Percentiles rank a stretch among this genome's conserved stretches.
phyloP scores from a whole-genome alignment of 2,888 invertebrate species.

The Lucinisca nassula region DNA sequence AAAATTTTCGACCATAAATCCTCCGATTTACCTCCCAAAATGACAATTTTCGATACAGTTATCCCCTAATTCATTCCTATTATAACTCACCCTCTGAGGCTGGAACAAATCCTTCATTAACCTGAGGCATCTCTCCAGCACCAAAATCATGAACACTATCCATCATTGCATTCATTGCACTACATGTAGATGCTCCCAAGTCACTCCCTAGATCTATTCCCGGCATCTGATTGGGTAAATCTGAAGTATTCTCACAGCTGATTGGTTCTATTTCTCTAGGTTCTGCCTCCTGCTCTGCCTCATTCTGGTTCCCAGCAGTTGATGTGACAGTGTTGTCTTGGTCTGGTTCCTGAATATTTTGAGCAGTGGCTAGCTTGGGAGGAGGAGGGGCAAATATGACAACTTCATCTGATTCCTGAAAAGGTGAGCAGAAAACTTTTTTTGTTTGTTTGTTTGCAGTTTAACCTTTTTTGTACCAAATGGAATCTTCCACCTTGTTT shows the following conservation, averaged over 20 bases:
- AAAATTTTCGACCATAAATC: too few species aligned
- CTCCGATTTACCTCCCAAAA: too few species aligned
- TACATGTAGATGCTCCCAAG: constrained; percentile 1
- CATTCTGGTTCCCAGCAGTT: constrained; percentile 4
- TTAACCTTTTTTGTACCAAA: too few species aligned
- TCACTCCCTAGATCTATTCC: not conserved
- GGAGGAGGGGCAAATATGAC: constrained; percentile 68
- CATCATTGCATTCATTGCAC: constrained; percentile 54
- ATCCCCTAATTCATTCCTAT: too few species aligned
- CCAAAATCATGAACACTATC: constrained; percentile 82
- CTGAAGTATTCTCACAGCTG: constrained; percentile 18
- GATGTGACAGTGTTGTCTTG: not conserved
- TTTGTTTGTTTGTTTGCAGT: too few species aligned
- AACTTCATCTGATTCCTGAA: constrained; percentile 51
- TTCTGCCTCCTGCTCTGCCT: constrained; percentile 12
- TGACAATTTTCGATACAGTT: too few species aligned
- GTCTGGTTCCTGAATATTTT: constrained; percentile 26
- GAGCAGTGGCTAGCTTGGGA: constrained; percentile 25
- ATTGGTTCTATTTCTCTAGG: constrained; percentile 31
- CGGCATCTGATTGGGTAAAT: constrained; percentile 44
- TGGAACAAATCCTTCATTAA: constrained; percentile 80
- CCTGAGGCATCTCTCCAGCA: constrained; percentile 77
- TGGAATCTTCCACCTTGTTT: too few species aligned
- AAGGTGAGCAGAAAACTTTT: not conserved
- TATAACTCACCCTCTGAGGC: constrained; percentile 77